Conservation (phyloP, 2,113 vertebrate genomes). For the Alligator mississippiensis region DNA sequence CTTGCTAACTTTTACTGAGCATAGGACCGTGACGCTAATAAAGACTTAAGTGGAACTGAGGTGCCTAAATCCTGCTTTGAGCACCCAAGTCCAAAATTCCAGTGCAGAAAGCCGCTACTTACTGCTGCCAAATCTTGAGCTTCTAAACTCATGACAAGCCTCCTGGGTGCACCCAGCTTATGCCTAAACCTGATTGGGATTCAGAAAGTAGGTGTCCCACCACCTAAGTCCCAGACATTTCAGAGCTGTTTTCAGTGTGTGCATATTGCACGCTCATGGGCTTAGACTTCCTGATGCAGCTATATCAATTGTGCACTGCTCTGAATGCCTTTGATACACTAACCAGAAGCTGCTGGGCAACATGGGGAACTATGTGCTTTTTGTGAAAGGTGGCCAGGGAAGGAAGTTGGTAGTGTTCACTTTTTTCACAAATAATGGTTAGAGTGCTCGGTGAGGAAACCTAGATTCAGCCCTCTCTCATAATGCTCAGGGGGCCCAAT, state of each 20-base stretch:
- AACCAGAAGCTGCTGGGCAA: too few species aligned
- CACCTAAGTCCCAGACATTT: not conserved
- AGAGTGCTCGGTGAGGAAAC: too few species aligned
- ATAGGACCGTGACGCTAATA: conserved; percentile 1
- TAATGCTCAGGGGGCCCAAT: too few species aligned
- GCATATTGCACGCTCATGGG: not conserved
- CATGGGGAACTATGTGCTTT: too few species aligned
- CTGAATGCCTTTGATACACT: too few species aligned
- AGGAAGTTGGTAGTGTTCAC: too few species aligned
- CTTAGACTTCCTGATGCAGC: not conserved
- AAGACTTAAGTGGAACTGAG: conserved; percentile 44
- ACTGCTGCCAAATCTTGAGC: conserved; percentile 42
- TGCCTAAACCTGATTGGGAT: not conserved
- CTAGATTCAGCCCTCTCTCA: too few species aligned
- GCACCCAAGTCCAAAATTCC: not conserved
- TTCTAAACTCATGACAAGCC: not conserved
- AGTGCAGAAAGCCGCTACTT: conserved; percentile 16
- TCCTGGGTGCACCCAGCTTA: not conserved
- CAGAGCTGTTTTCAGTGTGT: not conserved
- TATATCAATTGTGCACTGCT: too few species aligned
- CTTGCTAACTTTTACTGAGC: conserved; percentile 12
- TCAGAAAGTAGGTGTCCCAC: not conserved
- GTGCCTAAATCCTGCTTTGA: not conserved
- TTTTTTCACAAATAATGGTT: too few species aligned
- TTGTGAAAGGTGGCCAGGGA: too few species aligned